Base-by-base conservation (phyloP, 1,140 invertebrate species). In the Tribolium castaneum region DNA sequence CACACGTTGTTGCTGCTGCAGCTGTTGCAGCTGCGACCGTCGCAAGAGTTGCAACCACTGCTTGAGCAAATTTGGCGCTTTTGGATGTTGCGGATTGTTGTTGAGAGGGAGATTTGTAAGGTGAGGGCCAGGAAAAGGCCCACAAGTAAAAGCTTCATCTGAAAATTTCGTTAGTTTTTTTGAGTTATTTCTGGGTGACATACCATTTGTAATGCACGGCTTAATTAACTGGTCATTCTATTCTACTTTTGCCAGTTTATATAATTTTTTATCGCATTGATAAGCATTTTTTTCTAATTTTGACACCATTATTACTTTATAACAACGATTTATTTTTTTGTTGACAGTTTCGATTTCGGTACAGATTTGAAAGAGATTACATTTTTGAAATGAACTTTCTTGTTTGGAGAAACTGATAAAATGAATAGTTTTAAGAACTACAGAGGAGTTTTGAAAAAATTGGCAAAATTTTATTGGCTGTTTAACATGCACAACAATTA, bases 211-310 rank as follows among this genome's bases (percentile, higher is more conserved):
- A 66, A 66, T 30, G 35, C 59, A 13, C 30, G 35, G 12, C 25
- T 35, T 66, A 66, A 34, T n/a, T 3, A 35, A 66, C 59, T 66
- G 59, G 30, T 12, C 25, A 35, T 9, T 14, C 7, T 35, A 13
- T n/a, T 66, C 25, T 66, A 66, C 3, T 66, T 66, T 66, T 34
- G 59, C 59, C 35, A 66, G 30, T 30, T 66, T 66, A 66, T 66
- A 66, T 66, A 66, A 66, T 66, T 39, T 34, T 66, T 66, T 66
- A 66, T 66, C 59, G 25, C 25, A 35, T 6, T 35, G 59, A 66
- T 66, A 66, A 66, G 35, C 16, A 66, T 10, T 39, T 35, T 35
- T 66, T 34, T 22, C n/a, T 19, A 66, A 39, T 66, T 22, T 2
- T 62, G 19, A 62, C 13, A 62, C 30, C 25, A 4, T 62, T 66